Conservation (phyloP, 2,797 vertebrate genomes). For the Enteromius trimaculatus region DNA sequence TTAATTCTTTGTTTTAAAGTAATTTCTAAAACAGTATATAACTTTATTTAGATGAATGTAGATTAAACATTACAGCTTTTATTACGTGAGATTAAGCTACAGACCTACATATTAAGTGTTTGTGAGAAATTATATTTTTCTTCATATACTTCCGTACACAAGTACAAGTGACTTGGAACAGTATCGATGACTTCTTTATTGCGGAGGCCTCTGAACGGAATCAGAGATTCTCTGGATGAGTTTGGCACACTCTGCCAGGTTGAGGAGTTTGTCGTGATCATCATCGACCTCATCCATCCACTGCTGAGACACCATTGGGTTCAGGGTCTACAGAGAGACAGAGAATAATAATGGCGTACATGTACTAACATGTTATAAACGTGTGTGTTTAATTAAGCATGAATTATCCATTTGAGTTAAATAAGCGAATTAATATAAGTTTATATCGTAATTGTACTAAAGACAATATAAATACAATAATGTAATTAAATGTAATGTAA, state of each 20-base stretch:
- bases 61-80: not conserved
- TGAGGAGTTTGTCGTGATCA: conserved; percentile 28
- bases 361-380: too few species aligned
- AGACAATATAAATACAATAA: too few species aligned
- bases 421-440: not conserved
- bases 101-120: not conserved
- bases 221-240: conserved; percentile 28
- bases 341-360: not conserved
- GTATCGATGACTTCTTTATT: not conserved
- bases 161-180: not conserved
- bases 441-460: not conserved
- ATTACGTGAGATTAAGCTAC: not conserved
- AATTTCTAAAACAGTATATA: not conserved
- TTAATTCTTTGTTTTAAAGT: not conserved
- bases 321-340: conserved; percentile 34
- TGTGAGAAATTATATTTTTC: not conserved
- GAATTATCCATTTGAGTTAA: not conserved
- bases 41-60: not conserved
- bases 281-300: conserved; percentile 25
- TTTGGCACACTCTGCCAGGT: conserved; percentile 33
- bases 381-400: not conserved
- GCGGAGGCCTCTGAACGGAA: not conserved
- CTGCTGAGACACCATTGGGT: not conserved
- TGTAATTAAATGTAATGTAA: too few species aligned
- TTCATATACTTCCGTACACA: not conserved